Evolutionary conservation across 2,888 invertebrate genomes (phyloP).

Genomic region (Pristionchus japonicus): DNA sequence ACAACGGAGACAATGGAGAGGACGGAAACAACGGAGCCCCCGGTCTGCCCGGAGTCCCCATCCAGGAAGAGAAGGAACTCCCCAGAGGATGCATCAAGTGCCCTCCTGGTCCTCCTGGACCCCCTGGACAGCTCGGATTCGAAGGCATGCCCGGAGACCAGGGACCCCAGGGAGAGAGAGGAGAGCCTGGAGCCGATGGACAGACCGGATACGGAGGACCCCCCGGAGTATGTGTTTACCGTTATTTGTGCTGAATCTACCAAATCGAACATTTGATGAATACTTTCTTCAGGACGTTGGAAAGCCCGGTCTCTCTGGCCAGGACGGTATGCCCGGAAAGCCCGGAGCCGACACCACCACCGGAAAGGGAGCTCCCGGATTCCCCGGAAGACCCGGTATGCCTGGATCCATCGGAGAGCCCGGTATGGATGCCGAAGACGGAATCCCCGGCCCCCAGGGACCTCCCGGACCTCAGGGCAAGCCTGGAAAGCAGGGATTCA

Average conservation of each 20-base stretch:
- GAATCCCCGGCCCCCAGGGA: conserved; percentile 59
- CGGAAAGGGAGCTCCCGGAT: conserved; percentile 50
- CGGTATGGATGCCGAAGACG: conserved; percentile 62
- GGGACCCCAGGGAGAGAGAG: conserved; percentile 62
- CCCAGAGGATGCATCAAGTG: conserved; percentile 66
- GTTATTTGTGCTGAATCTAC: no score
- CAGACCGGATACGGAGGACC: conserved; percentile 51
- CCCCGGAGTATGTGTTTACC: no score
- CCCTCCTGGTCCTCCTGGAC: conserved; percentile 63
- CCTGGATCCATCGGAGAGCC: conserved; percentile 61
- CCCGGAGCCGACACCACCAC: conserved; percentile 55
- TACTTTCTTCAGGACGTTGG: no score
- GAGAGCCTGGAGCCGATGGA: conserved; percentile 62
- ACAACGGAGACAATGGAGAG: conserved; percentile 63
- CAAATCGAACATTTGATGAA: no score
- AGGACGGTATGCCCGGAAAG: conserved; percentile 54
- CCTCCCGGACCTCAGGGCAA: conserved; percentile 62
- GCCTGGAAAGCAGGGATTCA: conserved; percentile 65
- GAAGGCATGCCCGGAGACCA: conserved; percentile 61
- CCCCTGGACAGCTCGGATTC: conserved; percentile 54
- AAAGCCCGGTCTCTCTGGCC: conserved; percentile 51
- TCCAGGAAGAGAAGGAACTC: conserved; percentile 58
- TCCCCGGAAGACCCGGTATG: conserved; percentile 60
- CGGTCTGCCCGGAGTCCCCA: conserved; percentile 63
- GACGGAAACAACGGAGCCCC: conserved; percentile 66